Percentiles rank a stretch among this genome's conserved stretches.
Evolutionary conservation across 2,888 invertebrate genomes (phyloP).

Genomic region (Pimpla rufipes): DNA sequence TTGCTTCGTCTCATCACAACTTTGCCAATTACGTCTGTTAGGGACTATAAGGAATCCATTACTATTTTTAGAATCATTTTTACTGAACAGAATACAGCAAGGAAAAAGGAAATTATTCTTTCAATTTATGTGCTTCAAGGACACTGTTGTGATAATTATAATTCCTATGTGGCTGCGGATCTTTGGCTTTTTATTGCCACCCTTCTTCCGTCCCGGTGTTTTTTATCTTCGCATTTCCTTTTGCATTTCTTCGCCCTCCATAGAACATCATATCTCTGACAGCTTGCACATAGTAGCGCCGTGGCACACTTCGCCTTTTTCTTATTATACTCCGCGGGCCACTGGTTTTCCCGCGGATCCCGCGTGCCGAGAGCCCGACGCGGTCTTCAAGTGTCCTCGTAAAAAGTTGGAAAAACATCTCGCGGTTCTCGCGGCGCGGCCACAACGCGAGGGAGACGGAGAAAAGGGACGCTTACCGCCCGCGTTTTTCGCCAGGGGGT

Average conservation of each 20-base stretch:
- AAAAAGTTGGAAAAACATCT: conserved; percentile 69
- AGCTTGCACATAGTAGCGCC: conserved; percentile 40
- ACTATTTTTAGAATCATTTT: too few species aligned
- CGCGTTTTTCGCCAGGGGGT: conserved; percentile 31
- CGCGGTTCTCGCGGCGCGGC: conserved; percentile 13
- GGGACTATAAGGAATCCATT: too few species aligned
- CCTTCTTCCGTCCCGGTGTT: conserved; percentile 33
- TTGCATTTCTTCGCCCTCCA: conserved; percentile 14
- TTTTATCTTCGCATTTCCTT: conserved; percentile 48
- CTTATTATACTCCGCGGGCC: conserved; percentile 62
- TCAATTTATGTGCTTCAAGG: too few species aligned
- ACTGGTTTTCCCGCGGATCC: conserved; percentile 52
- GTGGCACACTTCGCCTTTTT: conserved; percentile 52
- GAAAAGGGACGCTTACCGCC: conserved; percentile 66
- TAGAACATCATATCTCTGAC: conserved; percentile 51
- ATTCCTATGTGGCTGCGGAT: conserved; percentile 1
- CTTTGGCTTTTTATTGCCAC: conserved; percentile 41
- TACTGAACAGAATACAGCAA: too few species aligned
- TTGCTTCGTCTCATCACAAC: too few species aligned
- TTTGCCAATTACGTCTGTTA: too few species aligned
- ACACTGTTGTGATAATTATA: conserved; percentile 20
- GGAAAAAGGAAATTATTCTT: too few species aligned
- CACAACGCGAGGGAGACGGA: conserved; percentile 62
- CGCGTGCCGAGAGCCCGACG: conserved; percentile 31
- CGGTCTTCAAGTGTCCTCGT: conserved; percentile 70